Conservation (phyloP, 92 coral and sea anemone genomes). For the Muricea muricata region DNA sequence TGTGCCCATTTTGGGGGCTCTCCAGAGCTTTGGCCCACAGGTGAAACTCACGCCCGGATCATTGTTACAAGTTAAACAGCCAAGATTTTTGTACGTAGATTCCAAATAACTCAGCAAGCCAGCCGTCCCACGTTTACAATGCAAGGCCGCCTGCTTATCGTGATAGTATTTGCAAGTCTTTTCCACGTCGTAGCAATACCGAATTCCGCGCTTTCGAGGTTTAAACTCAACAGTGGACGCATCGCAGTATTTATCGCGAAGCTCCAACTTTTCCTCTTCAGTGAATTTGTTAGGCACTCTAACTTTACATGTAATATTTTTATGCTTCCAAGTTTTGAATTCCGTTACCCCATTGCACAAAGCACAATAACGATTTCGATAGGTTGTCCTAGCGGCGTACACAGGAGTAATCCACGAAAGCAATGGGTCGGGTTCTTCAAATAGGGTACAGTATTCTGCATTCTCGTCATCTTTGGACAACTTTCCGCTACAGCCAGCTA, state of each 20-base stretch:
- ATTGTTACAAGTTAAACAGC: slow-evolving; percentile 1
- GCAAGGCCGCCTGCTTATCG: background rate
- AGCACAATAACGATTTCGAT: slow-evolving; percentile 23
- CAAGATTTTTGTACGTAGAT: background rate
- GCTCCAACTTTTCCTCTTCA: background rate
- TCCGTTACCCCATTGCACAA: slow-evolving; percentile 9
- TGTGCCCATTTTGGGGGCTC: too few species aligned
- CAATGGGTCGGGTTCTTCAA: background rate
- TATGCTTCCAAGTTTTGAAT: background rate
- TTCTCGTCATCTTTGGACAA: background rate
- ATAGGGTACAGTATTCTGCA: background rate
- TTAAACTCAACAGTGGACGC: background rate
- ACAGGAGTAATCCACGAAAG: background rate
- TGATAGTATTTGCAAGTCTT: background rate
- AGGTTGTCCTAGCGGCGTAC: background rate
- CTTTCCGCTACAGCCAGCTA: background rate
- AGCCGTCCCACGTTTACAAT: background rate
- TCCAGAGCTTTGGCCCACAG: background rate
- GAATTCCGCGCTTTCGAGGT: background rate
- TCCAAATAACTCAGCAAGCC: background rate
- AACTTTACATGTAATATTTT: background rate
- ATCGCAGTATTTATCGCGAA: background rate
- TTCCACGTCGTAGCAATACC: background rate
- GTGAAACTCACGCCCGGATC: background rate
- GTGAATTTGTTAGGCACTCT: background rate